Percentiles rank a stretch among this genome's conserved stretches.
Conservation (phyloP, 1,140 invertebrate genomes). For the Eciton burchellii region DNA sequence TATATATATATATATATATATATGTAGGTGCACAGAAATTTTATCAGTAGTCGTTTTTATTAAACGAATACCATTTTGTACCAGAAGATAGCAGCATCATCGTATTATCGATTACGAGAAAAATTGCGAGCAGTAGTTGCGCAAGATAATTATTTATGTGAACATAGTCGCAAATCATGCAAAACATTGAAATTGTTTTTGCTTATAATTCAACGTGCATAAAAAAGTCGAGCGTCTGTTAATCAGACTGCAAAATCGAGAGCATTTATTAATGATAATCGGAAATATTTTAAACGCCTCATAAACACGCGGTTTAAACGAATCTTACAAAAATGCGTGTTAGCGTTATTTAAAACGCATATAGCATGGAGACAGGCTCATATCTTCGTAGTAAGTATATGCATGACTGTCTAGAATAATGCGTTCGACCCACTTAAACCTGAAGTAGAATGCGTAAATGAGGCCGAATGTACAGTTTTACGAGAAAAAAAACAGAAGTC, state of each 20-base stretch:
- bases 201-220: background rate
- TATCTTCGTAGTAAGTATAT: conserved; percentile 51
- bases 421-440: background rate
- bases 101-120: conserved; percentile 72
- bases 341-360: conserved; percentile 59
- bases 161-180: background rate
- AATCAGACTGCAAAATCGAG: background rate
- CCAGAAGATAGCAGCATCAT: conserved; percentile 72
- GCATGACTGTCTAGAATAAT: background rate
- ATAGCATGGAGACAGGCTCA: conserved; percentile 57
- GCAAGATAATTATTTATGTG: background rate
- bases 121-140: background rate
- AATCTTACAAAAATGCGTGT: conserved; percentile 74
- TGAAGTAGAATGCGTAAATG: background rate
- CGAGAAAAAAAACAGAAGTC: background rate
- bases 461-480: background rate
- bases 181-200: conserved; percentile 1
- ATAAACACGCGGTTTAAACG: conserved; percentile 67
- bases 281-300: conserved; percentile 10
- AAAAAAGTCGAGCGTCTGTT: background rate
- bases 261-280: background rate
- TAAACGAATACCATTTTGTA: conserved; percentile 34
- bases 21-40: background rate
- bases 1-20: too few relatives aligned
- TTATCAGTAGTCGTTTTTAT: background rate